phyloP scores from a whole-genome alignment of 2,113 vertebrate genomes.

The Equus przewalskii region DNA sequence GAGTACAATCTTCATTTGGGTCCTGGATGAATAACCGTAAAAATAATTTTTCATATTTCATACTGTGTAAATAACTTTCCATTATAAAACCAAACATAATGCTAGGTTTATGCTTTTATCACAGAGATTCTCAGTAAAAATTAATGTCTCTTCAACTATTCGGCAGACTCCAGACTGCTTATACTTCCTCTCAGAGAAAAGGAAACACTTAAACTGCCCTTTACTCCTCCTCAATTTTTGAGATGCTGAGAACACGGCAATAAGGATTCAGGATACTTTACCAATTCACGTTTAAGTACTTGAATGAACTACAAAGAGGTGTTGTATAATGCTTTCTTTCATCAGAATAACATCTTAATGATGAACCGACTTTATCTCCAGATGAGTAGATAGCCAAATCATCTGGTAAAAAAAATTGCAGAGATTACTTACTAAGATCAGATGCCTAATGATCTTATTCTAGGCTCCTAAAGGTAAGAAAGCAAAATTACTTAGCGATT shows the following conservation, averaged over 20 bases:
- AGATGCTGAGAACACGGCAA: neutral
- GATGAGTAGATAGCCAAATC: conserved; percentile 66
- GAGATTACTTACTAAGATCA: neutral
- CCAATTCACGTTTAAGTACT: conserved; percentile 78
- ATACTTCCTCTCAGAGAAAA: neutral
- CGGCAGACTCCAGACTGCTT: neutral
- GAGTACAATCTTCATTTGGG: neutral
- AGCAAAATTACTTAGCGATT: neutral
- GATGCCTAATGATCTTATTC: neutral
- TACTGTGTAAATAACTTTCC: neutral
- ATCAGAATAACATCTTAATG: conserved; percentile 67
- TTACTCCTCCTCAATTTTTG: neutral
- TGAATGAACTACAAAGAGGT: conserved; percentile 74
- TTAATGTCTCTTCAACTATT: neutral
- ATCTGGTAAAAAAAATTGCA: conserved; percentile 71
- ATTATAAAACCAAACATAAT: neutral
- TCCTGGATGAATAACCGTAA: neutral
- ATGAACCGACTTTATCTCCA: conserved; percentile 81
- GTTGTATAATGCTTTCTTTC: conserved; percentile 72
- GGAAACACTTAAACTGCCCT: neutral
- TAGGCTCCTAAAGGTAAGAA: neutral
- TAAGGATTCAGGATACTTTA: conserved; percentile 77
- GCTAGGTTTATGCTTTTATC: neutral
- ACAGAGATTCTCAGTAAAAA: conserved; percentile 31
- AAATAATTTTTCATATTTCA: neutral